Evolutionary conservation across 2,113 vertebrate genomes (phyloP).

Genomic region (Poeciliopsis occidentalis): DNA sequence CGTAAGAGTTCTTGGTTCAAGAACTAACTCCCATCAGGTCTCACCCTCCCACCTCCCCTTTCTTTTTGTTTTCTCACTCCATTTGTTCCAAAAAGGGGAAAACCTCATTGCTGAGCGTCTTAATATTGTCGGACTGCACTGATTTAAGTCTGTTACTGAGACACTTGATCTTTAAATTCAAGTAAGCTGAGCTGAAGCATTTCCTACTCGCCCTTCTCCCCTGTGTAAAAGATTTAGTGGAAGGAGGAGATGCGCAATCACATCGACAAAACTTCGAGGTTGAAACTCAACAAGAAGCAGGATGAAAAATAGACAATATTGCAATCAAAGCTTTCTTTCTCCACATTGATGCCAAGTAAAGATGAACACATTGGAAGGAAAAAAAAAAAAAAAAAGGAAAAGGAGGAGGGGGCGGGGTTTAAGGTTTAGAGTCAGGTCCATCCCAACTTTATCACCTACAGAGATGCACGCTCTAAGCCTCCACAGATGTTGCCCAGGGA

Average conservation of each 20-base stretch:
- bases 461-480: constrained; percentile 1
- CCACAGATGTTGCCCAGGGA: constrained; percentile 82
- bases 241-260: constrained; percentile 19
- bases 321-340: constrained; percentile 10
- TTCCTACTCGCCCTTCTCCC: constrained; percentile 1
- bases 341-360: constrained; percentile 3
- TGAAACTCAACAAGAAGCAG: not conserved
- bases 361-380: not conserved
- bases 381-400: constrained; percentile 1
- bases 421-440: constrained; percentile 30
- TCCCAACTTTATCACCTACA: constrained; percentile 32
- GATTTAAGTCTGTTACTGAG: constrained; percentile 37
- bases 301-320: not conserved
- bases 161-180: constrained; percentile 49
- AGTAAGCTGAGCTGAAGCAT: constrained; percentile 37
- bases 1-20: constrained; percentile 80
- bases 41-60: not conserved
- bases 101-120: constrained; percentile 54
- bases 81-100: constrained; percentile 36
- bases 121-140: constrained; percentile 55
- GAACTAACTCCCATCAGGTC: constrained; percentile 1
- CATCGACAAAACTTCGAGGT: constrained; percentile 16
- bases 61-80: not conserved
- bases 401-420: not conserved
- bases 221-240: constrained; percentile 19